Conservation (phyloP, 2,797 vertebrate species). For the Diplodus puntazzo region DNA sequence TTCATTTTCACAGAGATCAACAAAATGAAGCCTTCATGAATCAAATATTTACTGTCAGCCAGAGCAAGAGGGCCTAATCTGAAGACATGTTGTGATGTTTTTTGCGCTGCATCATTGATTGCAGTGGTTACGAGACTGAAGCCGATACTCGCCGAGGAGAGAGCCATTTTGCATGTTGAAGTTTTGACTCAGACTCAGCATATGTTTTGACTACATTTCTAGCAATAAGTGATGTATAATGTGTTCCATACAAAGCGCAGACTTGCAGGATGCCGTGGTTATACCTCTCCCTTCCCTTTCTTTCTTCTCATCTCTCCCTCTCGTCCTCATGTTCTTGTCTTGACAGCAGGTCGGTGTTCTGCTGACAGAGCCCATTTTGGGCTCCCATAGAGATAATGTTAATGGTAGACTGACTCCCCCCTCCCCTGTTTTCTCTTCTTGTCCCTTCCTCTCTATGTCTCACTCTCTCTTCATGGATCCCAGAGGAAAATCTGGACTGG, state of each 20-base stretch:
- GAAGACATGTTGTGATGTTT: constrained; percentile 20
- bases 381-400: constrained; percentile 73
- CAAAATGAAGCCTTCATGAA: constrained; percentile 39
- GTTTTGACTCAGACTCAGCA: constrained; percentile 15
- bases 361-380: constrained; percentile 72
- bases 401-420: constrained; percentile 70
- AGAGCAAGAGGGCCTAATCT: constrained; percentile 8
- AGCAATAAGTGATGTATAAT: constrained; percentile 54
- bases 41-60: constrained; percentile 28
- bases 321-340: constrained; percentile 55
- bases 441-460: neutral
- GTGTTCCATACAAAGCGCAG: constrained; percentile 61
- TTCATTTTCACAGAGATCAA: constrained; percentile 47
- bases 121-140: neutral
- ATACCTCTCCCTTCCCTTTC: constrained; percentile 33
- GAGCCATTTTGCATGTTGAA: constrained; percentile 3
- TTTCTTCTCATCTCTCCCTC: constrained; percentile 48
- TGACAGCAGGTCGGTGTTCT: constrained; percentile 72
- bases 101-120: neutral
- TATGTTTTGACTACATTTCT: constrained; percentile 51
- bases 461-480: constrained; percentile 35
- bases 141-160: constrained; percentile 10
- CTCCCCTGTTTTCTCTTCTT: constrained; percentile 21
- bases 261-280: constrained; percentile 37
- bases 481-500: constrained; percentile 42